A percentile compares a stretch with the other conserved stretches of the same genome.
phyloP scores from a whole-genome alignment of 2,888 invertebrate species.

The Thelaira solivaga region DNA sequence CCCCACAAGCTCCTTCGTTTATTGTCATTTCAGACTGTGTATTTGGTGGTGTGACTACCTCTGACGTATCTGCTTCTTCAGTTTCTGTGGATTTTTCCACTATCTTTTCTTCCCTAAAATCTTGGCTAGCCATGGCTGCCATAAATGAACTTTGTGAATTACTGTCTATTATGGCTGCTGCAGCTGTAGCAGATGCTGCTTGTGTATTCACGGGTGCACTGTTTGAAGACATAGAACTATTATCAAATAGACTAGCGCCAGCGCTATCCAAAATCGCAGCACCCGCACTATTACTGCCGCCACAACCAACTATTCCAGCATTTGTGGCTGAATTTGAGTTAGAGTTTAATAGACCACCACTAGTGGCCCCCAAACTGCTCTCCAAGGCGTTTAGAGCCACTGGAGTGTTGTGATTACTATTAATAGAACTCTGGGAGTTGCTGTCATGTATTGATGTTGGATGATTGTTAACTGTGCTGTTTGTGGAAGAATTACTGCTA shows the following conservation, averaged over 20 bases:
- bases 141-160: constrained; percentile 72
- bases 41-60: background rate
- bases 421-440: constrained; percentile 76
- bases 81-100: constrained; percentile 34
- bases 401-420: constrained; percentile 67
- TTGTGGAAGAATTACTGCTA: constrained; percentile 76
- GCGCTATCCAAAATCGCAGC: constrained; percentile 65
- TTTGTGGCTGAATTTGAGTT: constrained; percentile 72
- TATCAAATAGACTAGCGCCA: constrained; percentile 72
- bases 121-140: constrained; percentile 55
- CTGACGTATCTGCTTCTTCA: constrained; percentile 52
- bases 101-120: constrained; percentile 50
- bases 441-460: constrained; percentile 77
- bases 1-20: constrained; percentile 48
- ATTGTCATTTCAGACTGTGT: constrained; percentile 34
- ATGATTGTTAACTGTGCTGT: constrained; percentile 76
- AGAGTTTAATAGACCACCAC: constrained; percentile 68
- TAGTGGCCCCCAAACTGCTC: constrained; percentile 64
- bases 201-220: constrained; percentile 69
- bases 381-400: constrained; percentile 56
- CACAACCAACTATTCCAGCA: constrained; percentile 61
- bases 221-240: constrained; percentile 74
- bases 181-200: constrained; percentile 69
- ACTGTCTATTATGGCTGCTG: constrained; percentile 72
- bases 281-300: constrained; percentile 66